phyloP scores from a whole-genome alignment of 2,113 vertebrate genomes.

The Parotia lawesii region DNA sequence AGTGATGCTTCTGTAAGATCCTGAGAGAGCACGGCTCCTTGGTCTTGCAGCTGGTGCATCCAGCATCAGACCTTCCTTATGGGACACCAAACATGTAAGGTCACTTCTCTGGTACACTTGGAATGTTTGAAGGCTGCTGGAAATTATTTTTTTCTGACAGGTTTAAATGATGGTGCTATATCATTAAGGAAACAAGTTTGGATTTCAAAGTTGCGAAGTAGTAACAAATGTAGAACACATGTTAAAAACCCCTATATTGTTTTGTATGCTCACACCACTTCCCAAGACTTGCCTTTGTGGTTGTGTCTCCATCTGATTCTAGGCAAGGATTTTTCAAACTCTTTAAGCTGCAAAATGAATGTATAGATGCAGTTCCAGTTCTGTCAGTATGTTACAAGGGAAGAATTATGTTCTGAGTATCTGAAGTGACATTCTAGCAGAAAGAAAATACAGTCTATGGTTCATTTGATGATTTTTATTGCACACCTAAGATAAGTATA shows the following conservation, averaged over 20 bases:
- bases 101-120: background rate
- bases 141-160: background rate
- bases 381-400: background rate
- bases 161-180: background rate
- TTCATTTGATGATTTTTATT: background rate
- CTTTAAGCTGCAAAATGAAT: background rate
- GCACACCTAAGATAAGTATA: background rate
- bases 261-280: background rate
- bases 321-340: background rate
- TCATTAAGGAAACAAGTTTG: background rate
- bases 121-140: background rate
- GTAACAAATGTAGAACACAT: background rate
- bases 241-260: rapidly evolving
- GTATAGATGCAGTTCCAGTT: background rate
- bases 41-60: background rate
- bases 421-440: background rate
- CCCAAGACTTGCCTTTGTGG: background rate
- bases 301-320: background rate
- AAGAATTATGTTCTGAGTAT: background rate
- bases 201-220: background rate
- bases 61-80: background rate
- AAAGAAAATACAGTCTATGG: background rate
- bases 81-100: background rate
- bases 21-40: background rate
- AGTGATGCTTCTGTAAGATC: background rate